Base-by-base conservation (phyloP, 2,797 vertebrate genomes). In the Oryzias dopingdopingensis region DNA sequence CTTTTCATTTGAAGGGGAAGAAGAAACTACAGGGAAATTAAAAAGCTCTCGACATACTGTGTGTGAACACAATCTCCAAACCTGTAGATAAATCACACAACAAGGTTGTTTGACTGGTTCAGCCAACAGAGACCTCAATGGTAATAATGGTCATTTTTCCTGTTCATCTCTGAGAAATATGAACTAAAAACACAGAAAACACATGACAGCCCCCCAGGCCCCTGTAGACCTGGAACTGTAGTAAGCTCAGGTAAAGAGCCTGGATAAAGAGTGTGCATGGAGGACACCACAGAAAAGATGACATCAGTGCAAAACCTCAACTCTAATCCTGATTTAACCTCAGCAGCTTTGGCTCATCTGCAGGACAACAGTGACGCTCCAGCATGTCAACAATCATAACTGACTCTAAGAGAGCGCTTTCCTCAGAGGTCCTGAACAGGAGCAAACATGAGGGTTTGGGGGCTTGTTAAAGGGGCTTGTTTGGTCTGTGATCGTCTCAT, bases 241-340 rank as follows among this genome's bases (percentile, higher is more conserved):
- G 72, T 29, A 29, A 29, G 68, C 64, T 70, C 43, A 32, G 53
- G 76, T 79, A 72, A 86, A 81, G 84, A 84, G 84, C 72, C 71
- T 65, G 69, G 65, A 79, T 87, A 76, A 14, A 44, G 64, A 52
- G 52, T 17, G 49, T 4, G 57, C 41, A 49, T 56, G 37, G 53
- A 59, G 32, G 49, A 56, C 48, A 70, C 62, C 63, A 23, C 18
- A 41, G 65, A 1, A 18, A 71, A 71, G 54, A 86, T 90, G 86
- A 90, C 76, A 86, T 87, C 85, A 87, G 59, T 47, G 52, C 22
- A 59, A 59, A 74, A 78, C 67, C 59, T 44, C 54, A 67, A 73
- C 49, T 52, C 53, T 79, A 82, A 85, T 84, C 83, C 79, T 58
- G 76, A 72, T 70, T 80, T 74, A 79, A 76, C 75, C 83, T 75